Base-by-base conservation (phyloP, 2,113 vertebrate genomes). In the Phalacrocorax carbo region DNA sequence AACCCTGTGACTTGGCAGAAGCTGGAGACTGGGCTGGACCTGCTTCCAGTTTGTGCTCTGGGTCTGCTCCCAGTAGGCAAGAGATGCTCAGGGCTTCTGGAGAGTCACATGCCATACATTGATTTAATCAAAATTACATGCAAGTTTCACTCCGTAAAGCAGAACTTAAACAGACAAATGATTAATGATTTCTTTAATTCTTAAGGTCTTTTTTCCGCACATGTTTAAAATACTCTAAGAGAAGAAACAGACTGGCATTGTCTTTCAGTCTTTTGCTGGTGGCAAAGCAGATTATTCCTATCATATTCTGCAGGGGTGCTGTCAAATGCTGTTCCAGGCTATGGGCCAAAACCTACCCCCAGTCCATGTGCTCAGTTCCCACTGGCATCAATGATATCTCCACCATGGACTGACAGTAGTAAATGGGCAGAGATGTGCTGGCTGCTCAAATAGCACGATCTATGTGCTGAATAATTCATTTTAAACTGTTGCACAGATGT, bases 401-500 rank as follows among this genome's bases (percentile, higher is more conserved):
- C 92, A 94, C 72, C 86, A 90, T 0, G 69, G 90, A 75, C 79
- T 95, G 94, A 96, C 88, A 85, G 88, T 86, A 94, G 92, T 92
- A 89, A 95, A 96, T 34, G 96, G 95, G 91, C 92, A 97, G 92
- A 96, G 89, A 96, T 88, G 82, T 60, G 86, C 94, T 96, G 94
- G 96, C 96, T 96, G 91, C 93, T 96, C 93, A 54, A 95, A 95
- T 1, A 90, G 90, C 91, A 95, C 2, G 17, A 91, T 93, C 94
- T 88, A 64, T 90, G 75, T 62, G 86, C 93, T 97, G 97, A 97
- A 97, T 97, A 97, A 97, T 95, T 97, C 96, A 97, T 96, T 94
- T 96, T 96, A 93, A 97, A 97, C 96, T 97, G 94, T 96, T 97
- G 94, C 94, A 93, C 96, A 97, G 96, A 97, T 93, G 86, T 92